A percentile compares a stretch with the other conserved stretches of the same genome.
Conservation (phyloP, 2,888 invertebrate species). For the Drosophila bunnanda region DNA sequence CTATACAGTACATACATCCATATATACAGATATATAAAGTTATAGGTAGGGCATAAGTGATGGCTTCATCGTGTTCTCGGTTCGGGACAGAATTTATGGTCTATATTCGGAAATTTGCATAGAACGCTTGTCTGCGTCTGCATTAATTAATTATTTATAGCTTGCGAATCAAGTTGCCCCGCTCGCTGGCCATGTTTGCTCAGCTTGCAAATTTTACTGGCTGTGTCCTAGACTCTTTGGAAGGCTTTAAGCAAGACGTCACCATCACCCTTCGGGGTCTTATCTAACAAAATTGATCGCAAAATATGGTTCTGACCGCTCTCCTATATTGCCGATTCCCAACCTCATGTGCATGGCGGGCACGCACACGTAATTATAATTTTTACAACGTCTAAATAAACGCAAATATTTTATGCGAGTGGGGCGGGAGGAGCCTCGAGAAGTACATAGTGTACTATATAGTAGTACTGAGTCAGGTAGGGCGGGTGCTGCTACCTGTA, state of each 20-base stretch:
- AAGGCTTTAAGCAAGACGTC: constrained; percentile 40
- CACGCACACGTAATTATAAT: constrained; percentile 80
- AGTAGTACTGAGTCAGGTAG: constrained; percentile 28
- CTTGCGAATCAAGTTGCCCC: constrained; percentile 64
- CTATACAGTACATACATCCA: neutral
- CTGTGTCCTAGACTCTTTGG: constrained; percentile 31
- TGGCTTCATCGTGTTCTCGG: constrained; percentile 69
- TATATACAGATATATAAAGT: neutral
- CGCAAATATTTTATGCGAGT: constrained; percentile 73
- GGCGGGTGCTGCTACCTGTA: constrained; percentile 36
- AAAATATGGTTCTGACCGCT: constrained; percentile 68
- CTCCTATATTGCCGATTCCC: constrained; percentile 14
- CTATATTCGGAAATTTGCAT: constrained; percentile 78
- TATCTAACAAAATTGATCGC: constrained; percentile 75
- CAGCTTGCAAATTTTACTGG: constrained; percentile 55
- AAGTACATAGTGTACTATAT: neutral
- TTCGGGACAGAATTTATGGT: constrained; percentile 65
- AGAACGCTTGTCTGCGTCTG: constrained; percentile 56
- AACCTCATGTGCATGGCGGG: constrained; percentile 54
- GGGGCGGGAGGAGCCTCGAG: neutral
- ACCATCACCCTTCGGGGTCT: constrained; percentile 38
- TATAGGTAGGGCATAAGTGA: constrained; percentile 47
- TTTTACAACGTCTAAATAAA: constrained; percentile 80
- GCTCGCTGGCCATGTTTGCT: constrained; percentile 58
- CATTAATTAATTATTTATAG: constrained; percentile 79